phyloP scores from a whole-genome alignment of 2,888 invertebrate genomes.

The Smittia aterrima region DNA sequence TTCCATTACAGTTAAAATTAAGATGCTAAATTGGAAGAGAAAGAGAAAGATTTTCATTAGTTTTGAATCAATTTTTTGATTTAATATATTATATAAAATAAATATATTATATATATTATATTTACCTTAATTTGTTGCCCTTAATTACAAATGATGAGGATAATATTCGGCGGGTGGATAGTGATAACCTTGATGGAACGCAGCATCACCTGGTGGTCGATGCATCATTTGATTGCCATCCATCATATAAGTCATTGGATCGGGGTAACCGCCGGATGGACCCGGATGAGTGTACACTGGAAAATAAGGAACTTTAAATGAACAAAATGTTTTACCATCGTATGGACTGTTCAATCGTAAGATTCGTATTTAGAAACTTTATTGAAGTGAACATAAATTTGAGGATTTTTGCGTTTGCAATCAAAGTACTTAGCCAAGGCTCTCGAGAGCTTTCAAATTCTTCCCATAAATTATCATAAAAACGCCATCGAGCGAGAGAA shows the following conservation, averaged over 20 bases:
- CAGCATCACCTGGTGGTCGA: constrained; percentile 88
- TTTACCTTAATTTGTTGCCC: constrained; percentile 41
- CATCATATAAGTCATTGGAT: constrained; percentile 98
- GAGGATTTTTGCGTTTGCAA: neutral
- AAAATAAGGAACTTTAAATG: constrained; percentile 43
- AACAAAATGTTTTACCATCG: constrained; percentile 7
- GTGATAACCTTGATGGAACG: constrained; percentile 91
- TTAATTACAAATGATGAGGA: constrained; percentile 84
- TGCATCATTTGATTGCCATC: constrained; percentile 97
- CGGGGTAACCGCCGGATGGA: constrained; percentile 93
- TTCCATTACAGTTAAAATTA: constrained; percentile 25
- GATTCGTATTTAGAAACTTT: neutral
- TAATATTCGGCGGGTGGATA: constrained; percentile 92
- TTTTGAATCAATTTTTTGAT: too few species aligned
- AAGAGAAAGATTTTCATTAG: constrained; percentile 2
- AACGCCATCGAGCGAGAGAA: neutral
- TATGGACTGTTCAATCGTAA: neutral
- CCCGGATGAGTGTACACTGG: constrained; percentile 91
- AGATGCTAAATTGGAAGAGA: constrained; percentile 27
- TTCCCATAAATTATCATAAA: constrained; percentile 16
- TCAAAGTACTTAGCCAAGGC: neutral
- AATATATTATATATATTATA: too few species aligned
- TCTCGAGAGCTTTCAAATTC: neutral
- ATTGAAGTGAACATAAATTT: constrained; percentile 4
- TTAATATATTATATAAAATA: too few species aligned